Base-by-base conservation (phyloP, 2,888 invertebrate species). In the Amphipyra tragopoginis region DNA sequence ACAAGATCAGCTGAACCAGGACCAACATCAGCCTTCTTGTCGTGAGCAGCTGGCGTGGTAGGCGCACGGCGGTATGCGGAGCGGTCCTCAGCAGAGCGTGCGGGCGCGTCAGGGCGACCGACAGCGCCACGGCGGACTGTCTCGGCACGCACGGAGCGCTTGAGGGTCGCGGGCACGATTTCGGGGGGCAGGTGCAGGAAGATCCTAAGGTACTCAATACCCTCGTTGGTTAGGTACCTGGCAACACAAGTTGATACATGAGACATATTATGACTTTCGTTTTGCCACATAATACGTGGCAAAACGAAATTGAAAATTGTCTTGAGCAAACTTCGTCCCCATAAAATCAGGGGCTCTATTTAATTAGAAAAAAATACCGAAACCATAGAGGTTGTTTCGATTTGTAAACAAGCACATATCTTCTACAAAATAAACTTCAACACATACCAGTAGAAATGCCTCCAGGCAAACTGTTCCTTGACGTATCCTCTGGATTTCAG, bases 401-500 rank as follows among this genome's bases (percentile, higher is more conserved):
- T 55, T 36, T 8, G 45, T 53, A 62, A 62, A 52, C 40, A 43
- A 38, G 14, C n/a, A 33, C n/a, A 10, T 10, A 7, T 0, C 15
- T 11, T 51, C 36, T 5, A 26, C 7, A 6, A 11, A 15, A 8
- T 62, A 2, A 29, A 7, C 10, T 6, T 29, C 11, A 44, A 26
- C 44, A 84, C 93, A 90, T 91, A 97, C 99, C 99, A 99, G 93
- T 99, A 99, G 87, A 98, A 99, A 92, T 99, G 99, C 86, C 99
- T 97, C 99, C 99, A 99, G 5, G 99, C 99, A 93, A 99, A 99
- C 94, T 99, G 99, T 96, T 99, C 99, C 92, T 98, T 98, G n/a
- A 99, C 99, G 86, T 97, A 98, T 65, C 99, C 99, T 90, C 98
- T 96, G 4, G 99, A 99, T 94, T 99, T 99, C 79, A 99, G 95